A percentile compares a stretch with the other conserved stretches of the same genome.
These are phyloP conservation scores for Ornithoptera alexandrae DNA, from an alignment of 2,888 invertebrate genomes.

Conservation along the genomic window DNA sequence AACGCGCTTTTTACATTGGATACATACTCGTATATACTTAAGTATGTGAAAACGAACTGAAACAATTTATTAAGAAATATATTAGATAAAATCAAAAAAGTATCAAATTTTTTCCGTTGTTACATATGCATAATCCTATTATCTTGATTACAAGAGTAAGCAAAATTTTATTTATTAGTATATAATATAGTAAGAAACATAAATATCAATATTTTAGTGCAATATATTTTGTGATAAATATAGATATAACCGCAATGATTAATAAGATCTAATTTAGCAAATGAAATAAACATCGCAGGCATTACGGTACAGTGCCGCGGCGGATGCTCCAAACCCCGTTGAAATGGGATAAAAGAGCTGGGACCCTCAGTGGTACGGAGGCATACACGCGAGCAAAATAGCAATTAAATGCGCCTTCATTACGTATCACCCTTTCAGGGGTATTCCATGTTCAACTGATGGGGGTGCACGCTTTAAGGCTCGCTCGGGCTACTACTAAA, in stretches of 20 bases:
- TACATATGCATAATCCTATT: no score
- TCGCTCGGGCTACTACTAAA: not conserved
- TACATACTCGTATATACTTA: no score
- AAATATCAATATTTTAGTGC: no score
- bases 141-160: no score
- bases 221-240: constrained; percentile 1
- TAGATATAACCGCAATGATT: constrained; percentile 9
- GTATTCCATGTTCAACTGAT: constrained; percentile 39
- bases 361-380: constrained; percentile 34
- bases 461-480: constrained; percentile 41
- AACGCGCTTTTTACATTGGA: no score
- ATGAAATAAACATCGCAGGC: constrained; percentile 25
- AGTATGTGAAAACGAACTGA: no score
- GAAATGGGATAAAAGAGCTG: constrained; percentile 39
- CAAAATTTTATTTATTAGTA: no score
- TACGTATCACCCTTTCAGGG: constrained; percentile 49
- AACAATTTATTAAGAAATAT: no score
- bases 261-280: constrained; percentile 23
- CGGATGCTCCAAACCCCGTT: constrained; percentile 31
- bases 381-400: constrained; percentile 59
- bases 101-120: no score
- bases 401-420: constrained; percentile 73
- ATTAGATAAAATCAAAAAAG: no score
- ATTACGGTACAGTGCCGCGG: constrained; percentile 5
- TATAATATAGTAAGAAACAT: no score